Percentiles rank a stretch among this genome's conserved stretches.
phyloP scores from a whole-genome alignment of 1,140 invertebrate species.

The Ostrea edulis region DNA sequence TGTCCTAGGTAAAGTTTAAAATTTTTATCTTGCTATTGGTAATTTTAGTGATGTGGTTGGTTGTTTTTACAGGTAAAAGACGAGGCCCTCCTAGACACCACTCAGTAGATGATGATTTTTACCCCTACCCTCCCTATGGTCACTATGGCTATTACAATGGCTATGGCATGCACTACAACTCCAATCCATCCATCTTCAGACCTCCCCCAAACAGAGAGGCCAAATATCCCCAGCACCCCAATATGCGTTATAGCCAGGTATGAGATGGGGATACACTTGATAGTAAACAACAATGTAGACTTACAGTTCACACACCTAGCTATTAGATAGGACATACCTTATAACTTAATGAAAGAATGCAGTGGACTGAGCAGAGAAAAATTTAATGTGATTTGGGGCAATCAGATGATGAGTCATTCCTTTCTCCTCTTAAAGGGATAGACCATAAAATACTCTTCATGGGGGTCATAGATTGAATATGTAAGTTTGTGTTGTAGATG shows the following conservation, averaged over 20 bases:
- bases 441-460: too few relatives aligned
- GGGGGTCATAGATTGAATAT: too few relatives aligned
- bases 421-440: too few relatives aligned
- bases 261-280: neutral
- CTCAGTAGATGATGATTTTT: constrained; percentile 75
- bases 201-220: constrained; percentile 70
- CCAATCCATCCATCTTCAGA: constrained; percentile 73
- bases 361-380: too few relatives aligned
- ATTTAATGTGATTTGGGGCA: too few relatives aligned
- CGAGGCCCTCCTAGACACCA: constrained; percentile 63
- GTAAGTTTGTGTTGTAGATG: constrained; percentile 54
- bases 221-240: constrained; percentile 68
- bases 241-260: constrained; percentile 67
- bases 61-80: constrained; percentile 45
- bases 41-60: neutral
- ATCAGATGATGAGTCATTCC: too few relatives aligned
- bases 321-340: too few relatives aligned
- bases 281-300: neutral
- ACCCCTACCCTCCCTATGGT: constrained; percentile 65
- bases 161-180: constrained; percentile 71
- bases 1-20: neutral
- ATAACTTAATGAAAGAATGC: too few relatives aligned
- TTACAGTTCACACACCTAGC: too few relatives aligned
- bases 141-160: constrained; percentile 69
- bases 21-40: neutral